These are phyloP conservation scores for Pomacea canaliculata DNA, from an alignment of 2,888 invertebrate genomes.

Conservation along the genomic window DNA sequence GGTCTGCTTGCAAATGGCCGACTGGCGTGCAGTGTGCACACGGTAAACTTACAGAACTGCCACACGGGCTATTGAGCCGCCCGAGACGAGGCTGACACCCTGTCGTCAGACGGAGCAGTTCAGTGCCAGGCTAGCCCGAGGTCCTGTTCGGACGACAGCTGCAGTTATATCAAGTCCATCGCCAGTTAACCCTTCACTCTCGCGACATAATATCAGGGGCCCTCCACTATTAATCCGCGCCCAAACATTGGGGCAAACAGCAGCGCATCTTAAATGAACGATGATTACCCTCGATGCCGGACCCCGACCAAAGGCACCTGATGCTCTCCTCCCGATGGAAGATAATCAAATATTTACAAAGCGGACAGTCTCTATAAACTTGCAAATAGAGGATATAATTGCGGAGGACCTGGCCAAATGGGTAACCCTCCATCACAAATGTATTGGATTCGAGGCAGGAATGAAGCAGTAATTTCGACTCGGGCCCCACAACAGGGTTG, in stretches of 20 bases:
- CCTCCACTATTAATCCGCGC: constrained; percentile 18
- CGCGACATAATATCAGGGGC: constrained; percentile 23
- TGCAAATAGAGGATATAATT: constrained; percentile 36
- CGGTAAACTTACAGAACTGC: background rate
- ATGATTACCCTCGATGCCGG: constrained; percentile 28
- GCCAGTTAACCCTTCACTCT: background rate
- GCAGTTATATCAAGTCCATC: background rate
- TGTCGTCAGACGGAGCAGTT: background rate
- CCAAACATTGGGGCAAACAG: constrained; percentile 18
- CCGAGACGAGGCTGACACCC: background rate
- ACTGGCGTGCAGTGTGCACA: background rate
- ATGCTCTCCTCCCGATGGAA: constrained; percentile 23
- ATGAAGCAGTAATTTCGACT: constrained; percentile 27
- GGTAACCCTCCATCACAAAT: constrained; percentile 30
- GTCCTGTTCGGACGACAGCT: background rate
- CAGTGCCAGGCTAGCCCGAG: background rate
- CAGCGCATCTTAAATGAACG: constrained; percentile 30
- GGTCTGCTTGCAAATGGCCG: too few species aligned
- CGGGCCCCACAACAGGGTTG: background rate
- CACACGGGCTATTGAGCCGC: background rate
- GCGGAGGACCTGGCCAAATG: constrained; percentile 12
- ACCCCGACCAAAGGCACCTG: constrained; percentile 22
- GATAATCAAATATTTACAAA: constrained; percentile 36
- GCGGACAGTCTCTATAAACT: constrained; percentile 33
- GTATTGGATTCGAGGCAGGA: constrained; percentile 30